Evolutionary conservation across 1,140 invertebrate species (phyloP).

Genomic region (Neodiprion fabricii): DNA sequence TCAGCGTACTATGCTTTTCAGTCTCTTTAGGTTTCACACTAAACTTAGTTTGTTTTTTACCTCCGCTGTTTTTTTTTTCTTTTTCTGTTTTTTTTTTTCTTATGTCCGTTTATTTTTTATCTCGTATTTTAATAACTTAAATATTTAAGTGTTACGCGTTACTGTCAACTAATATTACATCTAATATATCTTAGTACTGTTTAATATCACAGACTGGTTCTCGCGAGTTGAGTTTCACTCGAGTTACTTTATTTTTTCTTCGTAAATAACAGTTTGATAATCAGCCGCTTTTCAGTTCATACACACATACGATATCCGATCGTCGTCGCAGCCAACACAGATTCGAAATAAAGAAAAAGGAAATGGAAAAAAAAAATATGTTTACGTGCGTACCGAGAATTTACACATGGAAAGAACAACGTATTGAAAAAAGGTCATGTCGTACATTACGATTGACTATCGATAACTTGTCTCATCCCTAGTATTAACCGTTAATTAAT

Average conservation of each 20-base stretch:
- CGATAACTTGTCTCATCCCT: conserved; percentile 36
- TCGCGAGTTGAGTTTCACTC: conserved; percentile 2
- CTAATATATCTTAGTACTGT: conserved; percentile 47
- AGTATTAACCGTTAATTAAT: conserved; percentile 20
- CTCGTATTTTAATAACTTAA: neutral
- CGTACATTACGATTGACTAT: neutral
- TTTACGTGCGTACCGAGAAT: conserved; percentile 32
- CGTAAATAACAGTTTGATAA: conserved; percentile 18
- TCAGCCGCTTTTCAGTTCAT: conserved; percentile 9
- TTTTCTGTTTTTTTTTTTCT: conserved; percentile 7
- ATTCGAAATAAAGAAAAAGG: conserved; percentile 24
- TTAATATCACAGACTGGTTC: conserved; percentile 59
- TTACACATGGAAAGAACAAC: neutral
- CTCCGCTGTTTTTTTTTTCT: conserved; percentile 17
- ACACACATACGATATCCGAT: conserved; percentile 13
- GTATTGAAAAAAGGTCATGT: neutral
- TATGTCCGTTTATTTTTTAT: too few species aligned
- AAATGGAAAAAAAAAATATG: conserved; percentile 35
- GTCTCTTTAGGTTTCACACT: conserved; percentile 25
- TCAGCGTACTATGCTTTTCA: conserved; percentile 22
- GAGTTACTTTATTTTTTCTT: conserved; percentile 29
- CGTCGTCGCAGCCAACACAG: neutral
- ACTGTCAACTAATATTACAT: conserved; percentile 24
- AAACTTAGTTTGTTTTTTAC: conserved; percentile 28
- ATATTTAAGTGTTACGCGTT: conserved; percentile 21